phyloP scores from a whole-genome alignment of 2,797 vertebrate species.

The Iguana delicatissima region DNA sequence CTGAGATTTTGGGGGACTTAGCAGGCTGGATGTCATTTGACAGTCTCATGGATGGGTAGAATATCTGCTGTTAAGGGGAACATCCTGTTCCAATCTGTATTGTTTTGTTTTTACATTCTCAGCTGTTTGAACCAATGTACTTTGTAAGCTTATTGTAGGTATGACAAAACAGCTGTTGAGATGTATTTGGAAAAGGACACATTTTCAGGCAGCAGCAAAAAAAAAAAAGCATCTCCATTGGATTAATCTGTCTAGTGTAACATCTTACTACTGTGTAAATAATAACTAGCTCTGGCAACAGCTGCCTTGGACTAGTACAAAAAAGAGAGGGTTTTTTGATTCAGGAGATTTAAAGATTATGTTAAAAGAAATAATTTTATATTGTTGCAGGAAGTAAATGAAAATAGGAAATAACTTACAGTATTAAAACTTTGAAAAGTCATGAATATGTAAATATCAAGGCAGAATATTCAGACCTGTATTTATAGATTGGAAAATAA shows the following conservation, averaged over 20 bases:
- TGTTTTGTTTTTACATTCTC: slow-evolving; percentile 10
- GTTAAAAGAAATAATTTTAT: not conserved
- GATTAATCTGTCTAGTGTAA: not conserved
- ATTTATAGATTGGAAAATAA: not conserved
- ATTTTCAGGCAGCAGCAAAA: no score
- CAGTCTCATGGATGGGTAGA: not conserved
- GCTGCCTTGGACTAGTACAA: not conserved
- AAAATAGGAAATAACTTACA: not conserved
- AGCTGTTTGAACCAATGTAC: slow-evolving; percentile 9
- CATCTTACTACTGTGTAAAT: not conserved
- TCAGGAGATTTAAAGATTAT: not conserved
- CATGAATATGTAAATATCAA: not conserved
- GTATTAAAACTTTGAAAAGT: not conserved
- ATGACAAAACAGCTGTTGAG: not conserved
- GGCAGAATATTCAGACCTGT: not conserved
- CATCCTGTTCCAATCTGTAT: not conserved
- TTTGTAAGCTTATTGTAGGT: not conserved
- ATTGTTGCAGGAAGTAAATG: slow-evolving; percentile 1
- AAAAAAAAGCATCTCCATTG: not conserved
- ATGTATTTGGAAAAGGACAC: not conserved
- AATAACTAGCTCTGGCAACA: not conserved
- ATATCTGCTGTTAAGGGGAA: not conserved
- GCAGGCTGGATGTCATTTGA: not conserved
- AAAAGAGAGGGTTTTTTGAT: not conserved
- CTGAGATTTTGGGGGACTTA: not conserved